Evolutionary conservation across 1,140 invertebrate genomes (phyloP).

Genomic region (Dysdera silvatica): DNA sequence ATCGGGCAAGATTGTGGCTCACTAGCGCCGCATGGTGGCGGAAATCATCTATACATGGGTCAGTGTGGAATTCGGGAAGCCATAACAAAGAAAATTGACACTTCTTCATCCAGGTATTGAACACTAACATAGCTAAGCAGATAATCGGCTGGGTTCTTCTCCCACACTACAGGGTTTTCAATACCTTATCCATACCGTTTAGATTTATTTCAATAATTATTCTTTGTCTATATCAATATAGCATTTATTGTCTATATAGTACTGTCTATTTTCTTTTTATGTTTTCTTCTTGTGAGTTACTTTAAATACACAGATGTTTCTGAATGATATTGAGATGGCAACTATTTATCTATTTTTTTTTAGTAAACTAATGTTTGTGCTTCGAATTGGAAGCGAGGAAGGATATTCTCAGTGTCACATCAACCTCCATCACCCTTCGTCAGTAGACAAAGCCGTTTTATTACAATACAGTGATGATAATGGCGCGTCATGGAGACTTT

Average conservation of each 20-base stretch:
- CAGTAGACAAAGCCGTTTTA: constrained; percentile 41
- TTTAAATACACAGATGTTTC: not conserved
- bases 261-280: not conserved
- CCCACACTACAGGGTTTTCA: too few species aligned
- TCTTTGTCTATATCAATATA: too few species aligned
- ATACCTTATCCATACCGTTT: too few species aligned
- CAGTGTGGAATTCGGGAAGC: constrained; percentile 46
- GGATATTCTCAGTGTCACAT: constrained; percentile 45
- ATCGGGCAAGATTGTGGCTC: constrained; percentile 46
- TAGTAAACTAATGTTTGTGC: constrained; percentile 48
- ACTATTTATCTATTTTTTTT: constrained; percentile 21
- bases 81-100: constrained; percentile 44
- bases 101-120: constrained; percentile 39
- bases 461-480: constrained; percentile 44
- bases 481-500: constrained; percentile 44
- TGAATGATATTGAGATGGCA: not conserved
- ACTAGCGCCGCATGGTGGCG: constrained; percentile 44
- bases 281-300: not conserved
- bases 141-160: too few species aligned
- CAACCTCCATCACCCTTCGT: constrained; percentile 17
- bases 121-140: too few species aligned
- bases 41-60: constrained; percentile 48
- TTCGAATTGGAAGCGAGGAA: constrained; percentile 45
- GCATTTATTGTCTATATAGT: too few species aligned
- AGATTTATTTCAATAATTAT: too few species aligned